Evolutionary conservation across 2,888 invertebrate genomes (phyloP), one percentile per base, ranked within the genome.

Genomic region (Xestobium rufovillosum): DNA sequence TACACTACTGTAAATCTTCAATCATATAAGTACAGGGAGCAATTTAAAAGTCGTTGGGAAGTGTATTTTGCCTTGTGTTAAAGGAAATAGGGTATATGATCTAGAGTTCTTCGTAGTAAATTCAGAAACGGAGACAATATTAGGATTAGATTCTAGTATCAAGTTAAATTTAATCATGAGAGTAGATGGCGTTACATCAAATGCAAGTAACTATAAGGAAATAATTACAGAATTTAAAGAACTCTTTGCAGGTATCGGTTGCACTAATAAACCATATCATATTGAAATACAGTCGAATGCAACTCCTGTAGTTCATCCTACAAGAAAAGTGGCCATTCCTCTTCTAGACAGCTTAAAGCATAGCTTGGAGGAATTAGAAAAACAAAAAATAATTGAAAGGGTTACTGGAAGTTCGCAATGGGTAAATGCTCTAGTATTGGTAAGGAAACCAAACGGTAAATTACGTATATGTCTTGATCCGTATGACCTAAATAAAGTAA

Each of bases 321-420:
- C 23, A n/a, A n/a, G n/a, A n/a, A n/a, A n/a, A n/a, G n/a, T n/a
- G n/a, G n/a, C n/a, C n/a, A n/a, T n/a, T n/a, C n/a, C n/a, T n/a
- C n/a, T n/a, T n/a, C n/a, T n/a, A n/a, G 23, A 23, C 6, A 6
- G 8, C 6, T 23, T 27, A 11, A 27, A 27, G n/a, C n/a, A n/a
- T n/a, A n/a, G n/a, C n/a, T n/a, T n/a, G n/a, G n/a, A n/a, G n/a
- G n/a, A n/a, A n/a, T n/a, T n/a, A n/a, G n/a, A n/a, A n/a, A n/a
- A n/a, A n/a, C n/a, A n/a, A n/a, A n/a, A n/a, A n/a, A n/a, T 27
- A 27, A 27, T 27, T 27, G 28, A 4, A 27, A 31, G 15, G 10
- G 31, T 31, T 9, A 8, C 8, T n/a, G 11, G 10, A 9, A 6
- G 8, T 9, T 9, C 23, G n/a, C n/a, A n/a, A n/a, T n/a, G n/a